Evolutionary conservation across 2,888 invertebrate genomes (phyloP), one percentile per base, ranked within the genome.

Genomic region (Acleris sparsana): DNA sequence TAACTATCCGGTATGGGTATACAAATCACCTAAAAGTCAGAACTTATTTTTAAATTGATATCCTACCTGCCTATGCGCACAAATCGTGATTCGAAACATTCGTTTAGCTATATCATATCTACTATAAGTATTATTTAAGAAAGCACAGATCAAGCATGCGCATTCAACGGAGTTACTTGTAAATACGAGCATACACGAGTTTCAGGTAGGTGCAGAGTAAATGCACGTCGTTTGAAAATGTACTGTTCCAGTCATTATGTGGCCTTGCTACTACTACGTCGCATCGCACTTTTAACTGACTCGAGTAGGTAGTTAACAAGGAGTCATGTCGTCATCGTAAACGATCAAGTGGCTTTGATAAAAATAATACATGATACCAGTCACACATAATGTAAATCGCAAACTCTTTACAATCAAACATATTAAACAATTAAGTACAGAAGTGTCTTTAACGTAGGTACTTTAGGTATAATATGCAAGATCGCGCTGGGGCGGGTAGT

Each of bases 271-370:
- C 52, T 57, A 57, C 53, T 62, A 51, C 52, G 66, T 46, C 46
- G 62, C 52, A 52, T 66, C 63, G 63, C 65, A 59, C 48, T 51
- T 69, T 73, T 69, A 71, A 70, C 69, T 75, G 39, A 63, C 62
- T 33, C 53, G 69, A 69, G 73, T 74, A 72, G 74, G 73, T 18
- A 62, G 62, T 46, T 33, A 33, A 60, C 62, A 66, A 71, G 69
- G 68, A 33, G 43, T 25, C 48, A 53, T 69, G 62, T 62, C 43
- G 58, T 57, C 56, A 64, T 46, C 69, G 46, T 53, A 51, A 6
- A 53, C 13, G 16, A n/a, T 53, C n/a, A 16, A 52, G 29, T 29
- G 7, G 7, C 22, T 53, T n/a, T 16, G n/a, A 25, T 53, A 53
- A 22, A 53, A 53, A 53, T n/a, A 59, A 29, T 17, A 49, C 16